These are phyloP conservation scores for Trinorchestia longiramus DNA, from an alignment of 1,140 invertebrate genomes.

Conservation along the genomic window DNA sequence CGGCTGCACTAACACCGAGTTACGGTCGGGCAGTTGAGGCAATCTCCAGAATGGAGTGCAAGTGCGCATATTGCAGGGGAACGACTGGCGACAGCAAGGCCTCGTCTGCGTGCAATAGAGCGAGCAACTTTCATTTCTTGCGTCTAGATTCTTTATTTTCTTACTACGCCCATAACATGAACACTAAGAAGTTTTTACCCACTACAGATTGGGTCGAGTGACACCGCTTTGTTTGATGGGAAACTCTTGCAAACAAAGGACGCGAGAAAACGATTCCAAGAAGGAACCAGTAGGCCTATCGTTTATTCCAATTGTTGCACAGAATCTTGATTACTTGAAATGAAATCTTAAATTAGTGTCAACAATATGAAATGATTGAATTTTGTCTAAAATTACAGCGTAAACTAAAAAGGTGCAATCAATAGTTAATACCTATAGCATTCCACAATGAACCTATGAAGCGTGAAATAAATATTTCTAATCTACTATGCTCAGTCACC, in stretches of 20 bases:
- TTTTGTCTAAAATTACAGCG: too few species aligned
- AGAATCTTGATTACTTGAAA: neutral
- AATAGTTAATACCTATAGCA: too few species aligned
- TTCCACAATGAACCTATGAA: too few species aligned
- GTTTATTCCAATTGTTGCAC: neutral
- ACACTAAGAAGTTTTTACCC: constrained; percentile 10
- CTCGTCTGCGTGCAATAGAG: neutral
- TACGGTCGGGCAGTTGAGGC: constrained; percentile 11
- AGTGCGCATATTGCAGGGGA: constrained; percentile 5
- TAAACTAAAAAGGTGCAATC: too few species aligned
- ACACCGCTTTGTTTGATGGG: constrained; percentile 14
- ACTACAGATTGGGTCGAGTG: neutral
- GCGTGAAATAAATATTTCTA: too few species aligned
- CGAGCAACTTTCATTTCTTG: neutral
- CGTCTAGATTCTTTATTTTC: neutral
- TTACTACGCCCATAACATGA: neutral
- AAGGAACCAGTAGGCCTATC: neutral
- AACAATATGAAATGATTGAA: neutral
- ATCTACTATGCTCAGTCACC: too few species aligned
- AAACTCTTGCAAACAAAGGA: neutral
- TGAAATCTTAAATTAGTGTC: neutral
- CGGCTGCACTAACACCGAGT: neutral
- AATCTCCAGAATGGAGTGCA: constrained; percentile 7
- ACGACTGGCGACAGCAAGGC: neutral
- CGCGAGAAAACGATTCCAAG: neutral